phyloP scores from a whole-genome alignment of 2,797 vertebrate species.

The Cirrhinus mrigala region DNA sequence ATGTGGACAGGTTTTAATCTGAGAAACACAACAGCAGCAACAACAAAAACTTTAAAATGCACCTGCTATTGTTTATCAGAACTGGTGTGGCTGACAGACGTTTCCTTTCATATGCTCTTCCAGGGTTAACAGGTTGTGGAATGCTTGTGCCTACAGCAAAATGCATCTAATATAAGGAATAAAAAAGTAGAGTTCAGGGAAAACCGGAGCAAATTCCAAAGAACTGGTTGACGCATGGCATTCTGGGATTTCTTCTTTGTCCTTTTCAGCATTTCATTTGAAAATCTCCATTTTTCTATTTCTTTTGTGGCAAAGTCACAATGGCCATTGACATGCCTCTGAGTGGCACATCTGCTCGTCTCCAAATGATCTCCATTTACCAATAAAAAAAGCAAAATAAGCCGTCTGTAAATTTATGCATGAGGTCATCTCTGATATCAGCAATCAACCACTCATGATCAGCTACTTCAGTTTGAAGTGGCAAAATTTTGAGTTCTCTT shows the following conservation, averaged over 20 bases:
- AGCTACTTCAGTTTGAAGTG: neutral
- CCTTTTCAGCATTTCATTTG: neutral
- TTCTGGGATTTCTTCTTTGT: constrained; percentile 19
- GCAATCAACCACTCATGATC: neutral
- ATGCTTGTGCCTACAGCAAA: constrained; percentile 3
- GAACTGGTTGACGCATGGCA: neutral
- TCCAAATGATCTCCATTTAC: neutral
- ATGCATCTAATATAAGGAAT: neutral
- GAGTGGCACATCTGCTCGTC: neutral
- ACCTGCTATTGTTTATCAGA: neutral
- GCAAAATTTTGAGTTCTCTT: neutral
- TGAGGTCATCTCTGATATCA: constrained; percentile 6
- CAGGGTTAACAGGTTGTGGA: neutral
- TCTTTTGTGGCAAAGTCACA: constrained; percentile 14
- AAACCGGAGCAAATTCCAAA: constrained; percentile 5
- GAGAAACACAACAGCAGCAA: neutral
- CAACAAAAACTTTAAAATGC: neutral
- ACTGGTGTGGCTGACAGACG: neutral
- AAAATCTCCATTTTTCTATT: constrained; percentile 1
- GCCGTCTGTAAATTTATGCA: constrained; percentile 13
- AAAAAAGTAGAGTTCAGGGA: neutral
- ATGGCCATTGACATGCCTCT: neutral
- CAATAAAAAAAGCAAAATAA: neutral
- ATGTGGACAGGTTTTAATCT: neutral
- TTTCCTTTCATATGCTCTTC: neutral